Conservation (phyloP, 2,113 vertebrate species). For the Calypte anna region DNA sequence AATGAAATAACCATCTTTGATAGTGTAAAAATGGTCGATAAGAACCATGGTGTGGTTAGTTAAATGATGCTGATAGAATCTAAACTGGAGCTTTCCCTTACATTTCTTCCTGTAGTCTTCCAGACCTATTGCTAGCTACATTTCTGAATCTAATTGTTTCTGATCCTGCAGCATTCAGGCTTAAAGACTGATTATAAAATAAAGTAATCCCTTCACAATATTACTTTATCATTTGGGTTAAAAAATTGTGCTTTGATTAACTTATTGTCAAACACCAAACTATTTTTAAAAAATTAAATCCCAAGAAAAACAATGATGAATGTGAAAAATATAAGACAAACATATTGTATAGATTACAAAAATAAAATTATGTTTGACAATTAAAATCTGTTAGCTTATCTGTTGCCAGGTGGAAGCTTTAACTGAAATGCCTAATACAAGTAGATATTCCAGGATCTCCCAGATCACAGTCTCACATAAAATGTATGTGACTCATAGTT, state of each 20-base stretch:
- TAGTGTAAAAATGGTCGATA: background rate
- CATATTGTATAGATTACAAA: background rate
- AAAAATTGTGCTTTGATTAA: background rate
- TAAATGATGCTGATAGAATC: background rate
- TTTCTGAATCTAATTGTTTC: background rate
- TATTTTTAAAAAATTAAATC: background rate
- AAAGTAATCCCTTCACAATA: background rate
- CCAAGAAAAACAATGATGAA: background rate
- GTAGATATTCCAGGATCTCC: background rate
- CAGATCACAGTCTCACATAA: background rate
- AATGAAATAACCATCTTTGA: background rate
- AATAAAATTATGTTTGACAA: background rate
- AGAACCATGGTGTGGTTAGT: background rate
- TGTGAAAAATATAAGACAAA: background rate
- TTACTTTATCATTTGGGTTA: background rate
- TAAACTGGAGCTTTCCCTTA: background rate
- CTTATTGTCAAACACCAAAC: background rate
- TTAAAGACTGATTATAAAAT: background rate
- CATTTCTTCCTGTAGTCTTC: background rate
- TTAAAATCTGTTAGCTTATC: background rate
- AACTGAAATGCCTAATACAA: background rate
- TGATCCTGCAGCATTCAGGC: background rate
- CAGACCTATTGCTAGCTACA: background rate
- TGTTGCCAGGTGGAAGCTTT: background rate
- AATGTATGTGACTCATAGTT: rapidly evolving